Conservation (phyloP, 1,140 invertebrate genomes). For the Platyscapa corneri region DNA sequence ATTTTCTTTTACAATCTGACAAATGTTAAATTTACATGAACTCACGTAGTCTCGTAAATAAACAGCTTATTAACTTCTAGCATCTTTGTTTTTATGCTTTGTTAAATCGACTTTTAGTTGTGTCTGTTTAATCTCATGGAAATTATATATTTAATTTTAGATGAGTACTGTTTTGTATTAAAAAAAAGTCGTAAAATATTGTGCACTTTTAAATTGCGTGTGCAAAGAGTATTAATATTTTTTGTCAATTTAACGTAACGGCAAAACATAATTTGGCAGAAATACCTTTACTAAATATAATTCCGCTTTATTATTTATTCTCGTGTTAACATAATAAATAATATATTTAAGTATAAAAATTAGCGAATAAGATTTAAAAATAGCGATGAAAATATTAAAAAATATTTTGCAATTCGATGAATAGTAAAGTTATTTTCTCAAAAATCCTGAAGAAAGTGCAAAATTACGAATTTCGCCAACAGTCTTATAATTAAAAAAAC, state of each 20-base stretch:
- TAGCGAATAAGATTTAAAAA: no score
- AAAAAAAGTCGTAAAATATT: neutral
- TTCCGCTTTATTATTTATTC: no score
- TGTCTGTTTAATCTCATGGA: neutral
- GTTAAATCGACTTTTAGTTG: neutral
- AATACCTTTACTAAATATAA: no score
- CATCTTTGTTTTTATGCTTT: neutral
- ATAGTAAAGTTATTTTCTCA: no score
- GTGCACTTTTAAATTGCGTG: neutral
- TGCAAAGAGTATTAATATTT: neutral
- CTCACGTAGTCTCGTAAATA: neutral
- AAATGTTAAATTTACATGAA: neutral
- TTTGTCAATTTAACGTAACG: neutral
- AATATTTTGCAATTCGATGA: no score
- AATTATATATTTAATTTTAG: neutral
- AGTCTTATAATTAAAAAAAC: neutral
- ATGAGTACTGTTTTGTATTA: neutral
- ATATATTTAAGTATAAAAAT: no score
- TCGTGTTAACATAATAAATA: no score
- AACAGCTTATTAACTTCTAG: neutral
- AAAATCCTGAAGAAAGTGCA: no score
- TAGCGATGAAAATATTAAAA: no score
- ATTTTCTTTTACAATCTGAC: neutral
- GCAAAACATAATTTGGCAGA: no score
- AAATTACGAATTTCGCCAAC: neutral